These are phyloP conservation scores for Steinernema feltiae DNA, from an alignment of 1,140 invertebrate genomes.

Conservation along the genomic window DNA sequence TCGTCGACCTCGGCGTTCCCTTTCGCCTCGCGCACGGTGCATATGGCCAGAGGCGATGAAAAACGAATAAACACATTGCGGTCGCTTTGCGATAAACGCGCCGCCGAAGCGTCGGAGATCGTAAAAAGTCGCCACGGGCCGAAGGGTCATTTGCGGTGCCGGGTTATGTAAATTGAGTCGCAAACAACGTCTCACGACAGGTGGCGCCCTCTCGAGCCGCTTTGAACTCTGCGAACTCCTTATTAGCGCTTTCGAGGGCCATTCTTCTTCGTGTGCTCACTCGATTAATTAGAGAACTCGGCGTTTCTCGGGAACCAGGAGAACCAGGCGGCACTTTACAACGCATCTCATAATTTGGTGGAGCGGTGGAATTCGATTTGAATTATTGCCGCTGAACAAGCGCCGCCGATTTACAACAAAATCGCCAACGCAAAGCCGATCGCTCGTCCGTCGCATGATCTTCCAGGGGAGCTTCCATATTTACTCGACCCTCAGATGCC, in stretches of 20 bases:
- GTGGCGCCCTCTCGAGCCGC: not conserved
- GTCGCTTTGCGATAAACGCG: not conserved
- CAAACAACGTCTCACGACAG: not conserved
- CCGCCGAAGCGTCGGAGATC: not conserved
- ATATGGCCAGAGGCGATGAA: conserved; percentile 7
- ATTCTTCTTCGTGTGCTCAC: too few relatives aligned
- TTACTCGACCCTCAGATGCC: not conserved
- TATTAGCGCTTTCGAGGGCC: not conserved
- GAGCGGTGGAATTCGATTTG: not conserved
- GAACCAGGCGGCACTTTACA: not conserved
- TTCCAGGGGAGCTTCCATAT: not conserved
- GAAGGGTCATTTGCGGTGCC: not conserved
- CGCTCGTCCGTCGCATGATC: not conserved
- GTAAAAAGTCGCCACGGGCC: conserved; percentile 12
- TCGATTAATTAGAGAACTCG: too few relatives aligned
- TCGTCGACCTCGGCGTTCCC: too few relatives aligned
- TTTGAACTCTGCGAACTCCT: not conserved
- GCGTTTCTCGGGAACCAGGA: not conserved
- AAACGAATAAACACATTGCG: conserved; percentile 13
- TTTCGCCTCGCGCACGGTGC: not conserved
- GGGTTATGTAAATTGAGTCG: conserved; percentile 8
- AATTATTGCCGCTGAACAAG: not conserved
- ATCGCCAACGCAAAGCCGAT: too few relatives aligned
- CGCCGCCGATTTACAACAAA: not conserved
- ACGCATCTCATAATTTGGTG: not conserved